A percentile compares a stretch with the other conserved stretches of the same genome.
phyloP scores from a whole-genome alignment of 2,888 invertebrate genomes.

The Camponotus fellah region DNA sequence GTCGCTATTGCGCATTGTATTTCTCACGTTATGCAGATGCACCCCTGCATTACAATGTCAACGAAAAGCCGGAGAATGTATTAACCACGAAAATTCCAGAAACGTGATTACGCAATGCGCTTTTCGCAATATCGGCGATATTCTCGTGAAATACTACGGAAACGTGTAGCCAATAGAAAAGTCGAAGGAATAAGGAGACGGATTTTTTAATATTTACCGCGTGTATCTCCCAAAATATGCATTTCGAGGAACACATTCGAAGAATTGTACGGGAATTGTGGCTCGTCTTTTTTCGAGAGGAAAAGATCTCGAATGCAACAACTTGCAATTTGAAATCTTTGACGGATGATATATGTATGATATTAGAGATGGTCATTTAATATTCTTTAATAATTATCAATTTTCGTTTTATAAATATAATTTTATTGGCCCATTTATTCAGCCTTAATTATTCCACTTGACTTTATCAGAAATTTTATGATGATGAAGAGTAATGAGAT shows the following conservation, averaged over 20 bases:
- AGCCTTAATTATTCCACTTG: conserved; percentile 21
- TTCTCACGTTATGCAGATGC: conserved; percentile 66
- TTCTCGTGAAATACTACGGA: conserved; percentile 7
- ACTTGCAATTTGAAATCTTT: not conserved
- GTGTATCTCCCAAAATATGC: not conserved
- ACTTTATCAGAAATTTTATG: conserved; percentile 15
- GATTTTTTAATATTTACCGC: not conserved
- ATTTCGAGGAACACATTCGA: not conserved
- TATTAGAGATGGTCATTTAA: not conserved
- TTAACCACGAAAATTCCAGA: conserved; percentile 70
- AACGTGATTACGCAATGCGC: conserved; percentile 40
- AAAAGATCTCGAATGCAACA: not conserved
- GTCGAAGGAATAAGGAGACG: not conserved
- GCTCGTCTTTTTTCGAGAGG: not conserved
- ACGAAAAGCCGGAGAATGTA: conserved; percentile 57
- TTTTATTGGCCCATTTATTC: not conserved
- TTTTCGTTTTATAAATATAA: conserved; percentile 6
- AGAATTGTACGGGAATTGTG: not conserved
- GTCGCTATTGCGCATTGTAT: conserved; percentile 62
- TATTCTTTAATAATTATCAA: conserved; percentile 6
- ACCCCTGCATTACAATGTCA: conserved; percentile 42
- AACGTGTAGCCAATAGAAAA: conserved; percentile 7
- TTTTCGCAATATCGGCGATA: conserved; percentile 16
- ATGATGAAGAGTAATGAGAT: conserved; percentile 21
- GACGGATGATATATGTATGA: not conserved